Evolutionary conservation across 1,140 invertebrate genomes (phyloP), one percentile per base, ranked within the genome.

Genomic region (Nasonia vitripennis): DNA sequence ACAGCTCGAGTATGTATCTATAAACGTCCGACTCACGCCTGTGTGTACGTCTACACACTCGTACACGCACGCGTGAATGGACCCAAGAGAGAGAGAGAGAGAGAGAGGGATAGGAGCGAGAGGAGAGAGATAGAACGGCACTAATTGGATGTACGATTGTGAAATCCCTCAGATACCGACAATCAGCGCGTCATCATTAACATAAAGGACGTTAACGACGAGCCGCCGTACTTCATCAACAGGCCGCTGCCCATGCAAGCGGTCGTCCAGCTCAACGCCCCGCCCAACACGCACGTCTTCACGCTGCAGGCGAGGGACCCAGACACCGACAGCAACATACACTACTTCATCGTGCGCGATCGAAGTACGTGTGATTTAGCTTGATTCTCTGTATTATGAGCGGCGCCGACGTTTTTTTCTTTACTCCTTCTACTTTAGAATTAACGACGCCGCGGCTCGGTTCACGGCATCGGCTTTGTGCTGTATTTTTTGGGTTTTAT

Each of bases 191-290:
- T 99, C 14, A 98, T 98, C 88, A 98, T 98, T 90, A 97, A 98
- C 93, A 97, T 98, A 84, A 97, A 98, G 93, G 98, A 99, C 93
- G 97, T 98, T n/a, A 99, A 99, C 92, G 98, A 98, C 92, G 98
- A 99, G 93, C 96, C 97, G 2, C 98, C 98, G 1, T 98, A 98
- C 92, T 99, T 99, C 94, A 98, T 99, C 94, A 99, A 98, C 93
- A 95, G 97, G 4, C 98, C 98, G 0, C 93, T 98, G 85, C 98
- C 98, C n/a, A 98, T 99, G 98, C 97, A 98, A 93, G 97, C 98
- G 6, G 98, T 98, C 79, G 98, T 99, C 0, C 98, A 98, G 91
- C 94, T 98, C 23, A 99, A 99, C 90, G 98, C 98, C 20, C 97
- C 97, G 6, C 97, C 97, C 37, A 98, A 98, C 91, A 98, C 98